A percentile compares a stretch with the other conserved stretches of the same genome.
Evolutionary conservation across 2,113 vertebrate species (phyloP).

Genomic region (Girardinichthys multiradiatus): DNA sequence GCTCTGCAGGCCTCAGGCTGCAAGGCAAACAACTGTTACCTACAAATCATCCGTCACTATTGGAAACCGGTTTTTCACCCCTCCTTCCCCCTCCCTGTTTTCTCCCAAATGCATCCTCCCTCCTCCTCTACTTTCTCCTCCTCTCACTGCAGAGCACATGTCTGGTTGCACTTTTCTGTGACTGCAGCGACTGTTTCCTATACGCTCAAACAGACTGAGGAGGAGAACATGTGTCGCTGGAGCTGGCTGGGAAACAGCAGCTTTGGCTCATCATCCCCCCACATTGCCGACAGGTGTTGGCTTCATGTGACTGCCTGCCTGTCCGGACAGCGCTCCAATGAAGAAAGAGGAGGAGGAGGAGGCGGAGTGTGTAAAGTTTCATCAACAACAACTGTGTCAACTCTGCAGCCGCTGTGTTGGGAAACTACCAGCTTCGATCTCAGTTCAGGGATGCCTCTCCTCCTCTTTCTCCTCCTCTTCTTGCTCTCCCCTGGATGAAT

Average conservation of each 20-base stretch:
- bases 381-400: slow-evolving; percentile 68
- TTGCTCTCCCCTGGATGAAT: slow-evolving; percentile 53
- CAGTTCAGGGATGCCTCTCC: slow-evolving; percentile 48
- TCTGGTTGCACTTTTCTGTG: background rate
- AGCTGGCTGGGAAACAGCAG: slow-evolving; percentile 36
- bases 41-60: slow-evolving; percentile 77
- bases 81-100: slow-evolving; percentile 10
- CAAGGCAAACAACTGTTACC: slow-evolving; percentile 76
- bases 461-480: slow-evolving; percentile 26
- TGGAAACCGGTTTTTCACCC: slow-evolving; percentile 76
- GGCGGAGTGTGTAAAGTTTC: slow-evolving; percentile 63
- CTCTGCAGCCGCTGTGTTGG: slow-evolving; percentile 23
- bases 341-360: slow-evolving; percentile 32
- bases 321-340: slow-evolving; percentile 61
- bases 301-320: slow-evolving; percentile 74
- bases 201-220: too few species aligned
- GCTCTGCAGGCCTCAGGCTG: slow-evolving; percentile 49
- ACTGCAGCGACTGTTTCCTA: too few species aligned
- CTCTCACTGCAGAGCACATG: slow-evolving; percentile 20
- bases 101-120: background rate
- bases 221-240: slow-evolving; percentile 31
- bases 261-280: slow-evolving; percentile 54
- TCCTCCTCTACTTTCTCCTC: background rate
- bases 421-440: slow-evolving; percentile 46
- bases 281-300: slow-evolving; percentile 81